These are phyloP conservation scores for Siphlonurus alternatus DNA, from an alignment of 2,888 invertebrate species.

Conservation along the genomic window DNA sequence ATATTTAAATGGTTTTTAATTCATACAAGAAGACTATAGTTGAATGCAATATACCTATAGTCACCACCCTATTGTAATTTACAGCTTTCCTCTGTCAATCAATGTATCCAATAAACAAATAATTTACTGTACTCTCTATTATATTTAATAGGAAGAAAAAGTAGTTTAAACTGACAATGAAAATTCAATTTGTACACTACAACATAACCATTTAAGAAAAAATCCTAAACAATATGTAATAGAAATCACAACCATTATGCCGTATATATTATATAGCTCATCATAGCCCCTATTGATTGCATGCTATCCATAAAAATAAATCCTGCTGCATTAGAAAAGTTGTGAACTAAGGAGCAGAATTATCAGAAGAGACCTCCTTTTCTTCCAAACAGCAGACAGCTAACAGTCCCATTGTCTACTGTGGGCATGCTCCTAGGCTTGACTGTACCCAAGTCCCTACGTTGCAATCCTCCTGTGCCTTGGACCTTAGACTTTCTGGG, in stretches of 20 bases:
- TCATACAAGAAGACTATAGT: too few species aligned
- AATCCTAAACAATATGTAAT: background rate
- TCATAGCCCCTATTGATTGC: background rate
- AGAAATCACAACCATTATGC: background rate
- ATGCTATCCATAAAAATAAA: background rate
- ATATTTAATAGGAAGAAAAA: too few species aligned
- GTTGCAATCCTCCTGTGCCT: background rate
- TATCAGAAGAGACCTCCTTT: background rate
- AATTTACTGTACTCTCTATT: too few species aligned
- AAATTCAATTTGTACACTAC: too few species aligned
- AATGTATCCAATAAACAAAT: too few species aligned
- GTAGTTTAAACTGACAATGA: background rate
- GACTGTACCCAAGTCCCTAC: background rate
- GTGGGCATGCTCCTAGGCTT: background rate
- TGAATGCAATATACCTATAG: too few species aligned
- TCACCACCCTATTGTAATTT: too few species aligned
- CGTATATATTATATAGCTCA: background rate
- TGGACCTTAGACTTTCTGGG: background rate
- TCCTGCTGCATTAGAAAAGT: background rate
- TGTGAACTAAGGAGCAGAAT: background rate
- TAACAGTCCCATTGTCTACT: background rate
- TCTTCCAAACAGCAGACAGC: background rate
- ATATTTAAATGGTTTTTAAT: too few species aligned
- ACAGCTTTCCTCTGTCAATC: too few species aligned
- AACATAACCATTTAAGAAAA: too few species aligned